Evolutionary conservation across 2,797 vertebrate species (phyloP).

Genomic region (Huso huso): DNA sequence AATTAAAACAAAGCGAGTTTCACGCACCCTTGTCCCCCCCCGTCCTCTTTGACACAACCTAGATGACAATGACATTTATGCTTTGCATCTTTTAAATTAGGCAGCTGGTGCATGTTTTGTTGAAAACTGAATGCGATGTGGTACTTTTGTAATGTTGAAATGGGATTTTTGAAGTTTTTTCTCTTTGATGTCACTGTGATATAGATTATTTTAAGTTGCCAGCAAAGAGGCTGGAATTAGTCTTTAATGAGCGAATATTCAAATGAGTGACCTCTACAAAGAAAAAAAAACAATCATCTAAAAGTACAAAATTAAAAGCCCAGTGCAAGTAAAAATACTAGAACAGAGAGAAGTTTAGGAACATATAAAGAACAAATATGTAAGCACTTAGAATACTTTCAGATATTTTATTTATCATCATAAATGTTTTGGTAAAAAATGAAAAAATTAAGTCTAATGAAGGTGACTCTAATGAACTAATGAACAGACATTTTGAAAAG

Average conservation of each 20-base stretch:
- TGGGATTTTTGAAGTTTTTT: constrained; percentile 46
- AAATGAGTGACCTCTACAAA: constrained; percentile 60
- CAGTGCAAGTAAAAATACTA: too few species aligned
- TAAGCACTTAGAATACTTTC: too few species aligned
- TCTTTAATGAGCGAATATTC: constrained; percentile 52
- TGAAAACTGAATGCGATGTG: constrained; percentile 54
- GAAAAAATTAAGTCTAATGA: too few species aligned
- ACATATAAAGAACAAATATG: too few species aligned
- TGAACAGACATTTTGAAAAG: too few species aligned
- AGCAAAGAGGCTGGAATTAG: constrained; percentile 45
- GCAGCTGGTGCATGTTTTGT: constrained; percentile 69
- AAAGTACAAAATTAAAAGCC: not conserved
- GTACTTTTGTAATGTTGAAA: constrained; percentile 56
- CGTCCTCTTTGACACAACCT: constrained; percentile 66
- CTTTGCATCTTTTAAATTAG: constrained; percentile 72
- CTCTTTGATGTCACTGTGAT: constrained; percentile 54
- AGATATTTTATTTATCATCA: too few species aligned
- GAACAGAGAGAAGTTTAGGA: too few species aligned
- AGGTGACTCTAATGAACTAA: too few species aligned
- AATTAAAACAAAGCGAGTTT: constrained; percentile 81
- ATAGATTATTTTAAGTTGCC: constrained; percentile 49
- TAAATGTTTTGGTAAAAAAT: too few species aligned
- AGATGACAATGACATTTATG: constrained; percentile 59
- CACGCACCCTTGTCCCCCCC: constrained; percentile 41
- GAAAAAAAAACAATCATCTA: constrained; percentile 26